Percentiles rank a stretch among this genome's conserved stretches.
Conservation (phyloP, 2,888 invertebrate species). For the Heterodera filipjevi region DNA sequence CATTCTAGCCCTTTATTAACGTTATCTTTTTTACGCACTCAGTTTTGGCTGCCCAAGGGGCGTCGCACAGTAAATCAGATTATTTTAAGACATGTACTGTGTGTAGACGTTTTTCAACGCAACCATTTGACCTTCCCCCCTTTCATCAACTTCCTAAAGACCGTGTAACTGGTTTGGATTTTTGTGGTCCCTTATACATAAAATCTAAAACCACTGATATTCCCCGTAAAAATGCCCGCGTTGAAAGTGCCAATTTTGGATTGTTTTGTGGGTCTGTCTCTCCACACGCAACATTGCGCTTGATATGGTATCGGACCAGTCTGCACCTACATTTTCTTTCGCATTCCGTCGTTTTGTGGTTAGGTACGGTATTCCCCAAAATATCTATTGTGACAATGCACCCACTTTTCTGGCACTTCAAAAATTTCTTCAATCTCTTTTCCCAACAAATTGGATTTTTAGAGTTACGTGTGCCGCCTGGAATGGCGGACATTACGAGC, state of each 20-base stretch:
- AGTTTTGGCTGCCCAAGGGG: background rate
- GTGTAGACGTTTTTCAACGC: background rate
- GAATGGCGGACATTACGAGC: background rate
- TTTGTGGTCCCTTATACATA: background rate
- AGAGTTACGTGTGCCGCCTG: background rate
- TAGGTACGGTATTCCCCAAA: background rate
- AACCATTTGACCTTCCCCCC: background rate
- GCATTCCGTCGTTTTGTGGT: background rate
- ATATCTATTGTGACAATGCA: background rate
- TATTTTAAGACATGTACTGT: background rate
- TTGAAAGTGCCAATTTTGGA: slow-evolving; percentile 7
- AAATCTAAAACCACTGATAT: too few relatives aligned
- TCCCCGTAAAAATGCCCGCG: too few relatives aligned
- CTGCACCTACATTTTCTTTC: background rate
- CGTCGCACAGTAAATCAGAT: background rate
- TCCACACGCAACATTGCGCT: background rate
- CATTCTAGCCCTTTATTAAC: background rate
- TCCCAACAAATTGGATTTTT: background rate
- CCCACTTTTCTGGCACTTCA: slow-evolving; percentile 3
- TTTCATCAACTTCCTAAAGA: background rate
- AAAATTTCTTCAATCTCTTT: background rate
- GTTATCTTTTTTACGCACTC: background rate
- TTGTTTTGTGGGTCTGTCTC: slow-evolving; percentile 8
- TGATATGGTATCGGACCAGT: background rate
- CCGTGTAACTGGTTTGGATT: background rate